Evolutionary conservation across 2,113 vertebrate genomes (phyloP).

Genomic region (Nannospalax galili): DNA sequence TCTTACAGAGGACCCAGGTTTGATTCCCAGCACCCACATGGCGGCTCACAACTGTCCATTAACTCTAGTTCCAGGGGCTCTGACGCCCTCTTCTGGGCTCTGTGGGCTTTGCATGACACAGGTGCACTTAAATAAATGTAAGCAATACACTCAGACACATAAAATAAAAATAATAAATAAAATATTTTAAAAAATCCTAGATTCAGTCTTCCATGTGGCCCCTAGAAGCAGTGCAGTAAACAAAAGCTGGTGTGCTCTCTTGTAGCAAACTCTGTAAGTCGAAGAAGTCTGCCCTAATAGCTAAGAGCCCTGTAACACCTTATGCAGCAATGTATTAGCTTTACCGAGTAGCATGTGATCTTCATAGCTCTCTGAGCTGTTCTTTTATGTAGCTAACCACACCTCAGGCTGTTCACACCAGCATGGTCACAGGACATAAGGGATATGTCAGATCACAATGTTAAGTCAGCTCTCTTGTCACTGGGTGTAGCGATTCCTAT

Average conservation of each 20-base stretch:
- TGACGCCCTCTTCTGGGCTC: too few species aligned
- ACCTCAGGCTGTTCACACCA: neutral
- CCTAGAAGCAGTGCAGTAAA: neutral
- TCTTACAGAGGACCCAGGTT: too few species aligned
- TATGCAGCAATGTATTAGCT: neutral
- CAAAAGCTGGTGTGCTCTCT: neutral
- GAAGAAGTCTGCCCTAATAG: neutral
- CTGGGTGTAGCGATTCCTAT: neutral
- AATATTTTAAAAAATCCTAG: too few species aligned
- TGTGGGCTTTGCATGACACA: too few species aligned
- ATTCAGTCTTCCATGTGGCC: too few species aligned
- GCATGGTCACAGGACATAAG: fast-evolving
- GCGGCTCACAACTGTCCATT: too few species aligned
- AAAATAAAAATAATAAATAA: too few species aligned
- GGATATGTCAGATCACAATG: neutral
- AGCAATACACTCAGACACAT: too few species aligned
- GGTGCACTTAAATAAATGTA: too few species aligned
- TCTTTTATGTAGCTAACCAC: neutral
- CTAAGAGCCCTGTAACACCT: too few species aligned
- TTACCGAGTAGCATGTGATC: neutral
- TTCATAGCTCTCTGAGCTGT: neutral
- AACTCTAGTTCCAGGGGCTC: too few species aligned
- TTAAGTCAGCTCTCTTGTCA: neutral
- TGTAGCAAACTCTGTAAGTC: neutral
- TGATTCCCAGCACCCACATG: too few species aligned